These are phyloP conservation scores for Oophaga sylvatica DNA, from an alignment of 2,797 vertebrate genomes.

Conservation along the genomic window DNA sequence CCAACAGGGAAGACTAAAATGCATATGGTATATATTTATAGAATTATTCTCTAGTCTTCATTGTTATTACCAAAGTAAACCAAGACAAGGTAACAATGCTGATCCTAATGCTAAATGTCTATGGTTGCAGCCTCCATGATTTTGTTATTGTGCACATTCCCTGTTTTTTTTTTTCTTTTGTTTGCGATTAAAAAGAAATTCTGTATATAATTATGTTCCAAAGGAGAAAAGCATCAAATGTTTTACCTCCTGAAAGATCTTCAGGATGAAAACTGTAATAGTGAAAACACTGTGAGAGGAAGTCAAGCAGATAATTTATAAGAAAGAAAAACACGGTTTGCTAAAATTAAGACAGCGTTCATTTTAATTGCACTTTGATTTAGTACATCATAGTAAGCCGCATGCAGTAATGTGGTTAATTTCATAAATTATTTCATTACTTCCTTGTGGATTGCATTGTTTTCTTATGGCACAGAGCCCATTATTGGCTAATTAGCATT, in stretches of 20 bases:
- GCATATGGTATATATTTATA: too few species aligned
- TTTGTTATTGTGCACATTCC: conserved; percentile 1
- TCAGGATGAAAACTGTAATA: not conserved
- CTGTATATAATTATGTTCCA: not conserved
- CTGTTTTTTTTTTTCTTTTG: not conserved
- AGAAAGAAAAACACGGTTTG: not conserved
- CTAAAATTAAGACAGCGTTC: conserved; percentile 7
- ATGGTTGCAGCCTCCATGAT: not conserved
- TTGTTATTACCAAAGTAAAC: too few species aligned
- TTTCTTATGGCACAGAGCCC: conserved; percentile 7
- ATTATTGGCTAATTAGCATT: conserved; percentile 42
- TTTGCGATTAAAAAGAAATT: not conserved
- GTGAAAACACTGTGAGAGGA: not conserved
- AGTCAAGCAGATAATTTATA: not conserved
- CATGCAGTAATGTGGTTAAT: conserved; percentile 15
- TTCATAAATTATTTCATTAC: conserved; percentile 19
- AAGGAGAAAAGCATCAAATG: conserved; percentile 3
- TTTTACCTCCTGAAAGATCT: conserved; percentile 10
- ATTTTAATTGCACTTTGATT: conserved; percentile 2
- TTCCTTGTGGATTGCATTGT: conserved; percentile 25
- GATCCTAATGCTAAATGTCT: not conserved
- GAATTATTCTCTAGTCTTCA: too few species aligned
- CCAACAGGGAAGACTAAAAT: too few species aligned
- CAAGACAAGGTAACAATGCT: not conserved
- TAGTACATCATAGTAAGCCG: conserved; percentile 12